Evolutionary conservation across 2,888 invertebrate species (phyloP).

Genomic region (Ennomos quercinarius): DNA sequence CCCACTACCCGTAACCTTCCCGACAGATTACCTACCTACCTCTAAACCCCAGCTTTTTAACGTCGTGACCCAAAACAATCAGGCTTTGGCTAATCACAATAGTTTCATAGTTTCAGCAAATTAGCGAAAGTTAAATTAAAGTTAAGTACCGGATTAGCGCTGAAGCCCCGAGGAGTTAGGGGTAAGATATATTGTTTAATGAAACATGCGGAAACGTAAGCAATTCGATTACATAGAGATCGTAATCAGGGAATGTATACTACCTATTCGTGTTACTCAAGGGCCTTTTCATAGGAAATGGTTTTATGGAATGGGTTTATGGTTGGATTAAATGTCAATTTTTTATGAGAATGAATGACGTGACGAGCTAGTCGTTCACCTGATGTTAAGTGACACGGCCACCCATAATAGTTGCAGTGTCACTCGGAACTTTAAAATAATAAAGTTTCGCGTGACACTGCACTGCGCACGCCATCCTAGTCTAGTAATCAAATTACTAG

Average conservation of each 20-base stretch:
- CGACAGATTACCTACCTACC: constrained; percentile 15
- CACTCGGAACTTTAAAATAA: too few relatives aligned
- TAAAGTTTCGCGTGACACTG: too few relatives aligned
- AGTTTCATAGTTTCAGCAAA: constrained; percentile 25
- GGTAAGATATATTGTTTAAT: constrained; percentile 14
- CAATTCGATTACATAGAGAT: constrained; percentile 21
- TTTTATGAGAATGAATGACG: too few relatives aligned
- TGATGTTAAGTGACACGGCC: too few relatives aligned
- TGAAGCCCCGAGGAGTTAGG: constrained; percentile 5
- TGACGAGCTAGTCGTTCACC: too few relatives aligned
- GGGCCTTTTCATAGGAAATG: too few relatives aligned
- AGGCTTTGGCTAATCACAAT: constrained; percentile 18
- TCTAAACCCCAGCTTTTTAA: constrained; percentile 20
- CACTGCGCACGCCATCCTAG: too few relatives aligned
- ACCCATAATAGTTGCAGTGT: too few relatives aligned
- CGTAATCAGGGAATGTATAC: constrained; percentile 16
- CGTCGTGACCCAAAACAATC: constrained; percentile 24
- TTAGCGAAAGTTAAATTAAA: constrained; percentile 27
- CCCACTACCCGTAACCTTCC: constrained; percentile 11
- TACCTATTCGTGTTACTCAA: constrained; percentile 1
- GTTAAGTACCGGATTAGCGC: constrained; percentile 25
- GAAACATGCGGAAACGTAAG: constrained; percentile 19
- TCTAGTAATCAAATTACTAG: too few relatives aligned
- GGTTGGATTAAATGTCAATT: too few relatives aligned
- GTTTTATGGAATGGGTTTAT: too few relatives aligned